Conservation (phyloP, 1,140 invertebrate genomes). For the Vanessa tameamea region DNA sequence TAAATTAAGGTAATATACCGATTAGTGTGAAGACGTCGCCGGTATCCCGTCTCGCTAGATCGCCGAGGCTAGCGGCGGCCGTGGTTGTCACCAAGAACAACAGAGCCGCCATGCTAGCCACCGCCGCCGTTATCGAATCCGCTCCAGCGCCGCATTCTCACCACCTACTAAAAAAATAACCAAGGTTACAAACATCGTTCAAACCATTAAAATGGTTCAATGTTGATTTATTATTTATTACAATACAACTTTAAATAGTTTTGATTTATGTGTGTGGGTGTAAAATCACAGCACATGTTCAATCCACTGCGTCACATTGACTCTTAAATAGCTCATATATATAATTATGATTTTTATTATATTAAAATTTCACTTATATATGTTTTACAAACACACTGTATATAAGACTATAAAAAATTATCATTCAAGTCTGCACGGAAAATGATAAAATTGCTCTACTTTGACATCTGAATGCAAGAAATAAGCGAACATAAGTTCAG, state of each 20-base stretch:
- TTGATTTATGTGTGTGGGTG: too few species aligned
- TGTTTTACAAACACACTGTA: background rate
- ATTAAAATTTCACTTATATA: background rate
- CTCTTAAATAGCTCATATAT: too few species aligned
- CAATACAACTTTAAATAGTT: too few species aligned
- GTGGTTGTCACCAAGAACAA: conserved; percentile 55
- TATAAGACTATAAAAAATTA: conserved; percentile 1
- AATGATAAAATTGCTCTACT: conserved; percentile 27
- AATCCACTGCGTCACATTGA: too few species aligned
- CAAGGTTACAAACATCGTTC: too few species aligned
- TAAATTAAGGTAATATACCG: conserved; percentile 33
- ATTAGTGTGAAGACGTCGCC: conserved; percentile 63
- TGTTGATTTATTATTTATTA: too few species aligned
- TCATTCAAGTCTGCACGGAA: background rate
- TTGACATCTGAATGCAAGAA: conserved; percentile 36
- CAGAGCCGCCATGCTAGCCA: conserved; percentile 65
- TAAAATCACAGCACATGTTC: too few species aligned
- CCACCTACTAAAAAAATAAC: background rate
- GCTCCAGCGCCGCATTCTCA: conserved; percentile 27
- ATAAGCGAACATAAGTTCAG: conserved; percentile 24
- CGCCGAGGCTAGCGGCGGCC: conserved; percentile 57
- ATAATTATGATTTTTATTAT: too few species aligned
- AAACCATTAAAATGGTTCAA: too few species aligned
- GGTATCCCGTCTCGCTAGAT: conserved; percentile 59
- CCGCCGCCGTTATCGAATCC: conserved; percentile 43